Evolutionary conservation across 1,140 invertebrate species (phyloP), one percentile per base, ranked within the genome.

Genomic region (Anastrepha obliqua): DNA sequence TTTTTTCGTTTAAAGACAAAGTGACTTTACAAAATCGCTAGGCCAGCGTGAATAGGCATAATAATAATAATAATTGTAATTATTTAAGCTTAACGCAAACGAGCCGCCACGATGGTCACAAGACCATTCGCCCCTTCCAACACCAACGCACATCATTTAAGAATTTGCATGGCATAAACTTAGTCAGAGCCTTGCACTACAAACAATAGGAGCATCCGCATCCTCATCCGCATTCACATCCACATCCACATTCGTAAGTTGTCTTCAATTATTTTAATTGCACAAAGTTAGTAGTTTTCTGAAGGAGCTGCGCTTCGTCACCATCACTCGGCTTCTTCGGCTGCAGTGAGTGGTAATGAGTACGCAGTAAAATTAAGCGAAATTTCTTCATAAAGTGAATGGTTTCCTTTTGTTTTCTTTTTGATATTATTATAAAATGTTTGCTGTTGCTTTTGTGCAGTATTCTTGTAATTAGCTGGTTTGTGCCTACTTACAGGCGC

Each of bases 251-350:
- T 55, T 17, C 3, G 13, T 47, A 55, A 81, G 17, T 81, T 81
- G 8, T 58, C 74, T 81, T 81, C 74, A 81, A 81, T 81, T 81
- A 81, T 81, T 81, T 81, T 81, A 81, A 81, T 81, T 81, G 74
- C 74, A 81, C 74, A 81, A 81, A 81, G 74, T 81, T 58, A 58
- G 47, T 55, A 55, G 74, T 81, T 81, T 81, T 55, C 44, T 81
- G 17, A 81, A 81, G 74, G 3, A 81, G 0, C 47, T 9, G 74
- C 3, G 39, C 6, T 47, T n/a, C 9, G 29, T 29, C 4, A 5
- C 70, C 29, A 74, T 8, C 17, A 42, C 44, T 15, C 42, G 42
- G 9, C 7, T 55, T 11, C 74, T 81, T 15, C 42, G 44, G 42
- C 74, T 47, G 42, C 5, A 74, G 51, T 11, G 39, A 74, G 15